These are phyloP conservation scores for Rhyacophila brunnea DNA, from an alignment of 1,140 invertebrate species.

Conservation along the genomic window DNA sequence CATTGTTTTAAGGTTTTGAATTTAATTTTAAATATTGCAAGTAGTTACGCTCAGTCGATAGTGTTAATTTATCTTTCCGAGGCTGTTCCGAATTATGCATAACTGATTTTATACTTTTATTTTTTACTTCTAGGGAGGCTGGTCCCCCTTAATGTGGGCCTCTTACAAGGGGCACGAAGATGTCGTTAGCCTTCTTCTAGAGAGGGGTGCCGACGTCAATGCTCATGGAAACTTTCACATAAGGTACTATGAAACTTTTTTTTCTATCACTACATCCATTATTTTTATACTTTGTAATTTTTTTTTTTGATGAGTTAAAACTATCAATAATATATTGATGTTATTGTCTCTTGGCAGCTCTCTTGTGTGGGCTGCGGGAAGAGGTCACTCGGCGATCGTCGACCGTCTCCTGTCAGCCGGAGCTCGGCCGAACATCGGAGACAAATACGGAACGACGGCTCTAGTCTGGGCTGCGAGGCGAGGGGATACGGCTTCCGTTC, in stretches of 20 bases:
- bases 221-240: slow-evolving; percentile 95
- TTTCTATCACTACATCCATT: too few species aligned
- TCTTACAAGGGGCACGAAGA: slow-evolving; percentile 87
- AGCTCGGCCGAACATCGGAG: slow-evolving; percentile 88
- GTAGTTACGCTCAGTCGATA: too few species aligned
- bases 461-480: slow-evolving; percentile 93
- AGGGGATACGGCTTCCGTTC: slow-evolving; percentile 84
- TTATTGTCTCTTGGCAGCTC: too few species aligned
- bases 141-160: slow-evolving; percentile 97
- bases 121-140: slow-evolving; percentile 80
- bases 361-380: slow-evolving; percentile 89
- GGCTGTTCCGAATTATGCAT: too few species aligned
- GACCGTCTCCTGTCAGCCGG: slow-evolving; percentile 77
- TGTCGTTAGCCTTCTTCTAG: slow-evolving; percentile 78
- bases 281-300: too few species aligned
- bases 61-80: too few species aligned
- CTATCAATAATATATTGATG: too few species aligned
- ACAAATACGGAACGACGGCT: slow-evolving; percentile 96
- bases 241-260: slow-evolving; percentile 49
- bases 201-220: slow-evolving; percentile 89
- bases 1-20: too few species aligned
- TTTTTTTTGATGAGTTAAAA: too few species aligned
- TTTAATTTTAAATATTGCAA: too few species aligned
- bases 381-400: slow-evolving; percentile 85
- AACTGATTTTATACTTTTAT: too few species aligned